A percentile compares a stretch with the other conserved stretches of the same genome.
phyloP scores from a whole-genome alignment of 2,888 invertebrate genomes.

The Doris montereyensis region DNA sequence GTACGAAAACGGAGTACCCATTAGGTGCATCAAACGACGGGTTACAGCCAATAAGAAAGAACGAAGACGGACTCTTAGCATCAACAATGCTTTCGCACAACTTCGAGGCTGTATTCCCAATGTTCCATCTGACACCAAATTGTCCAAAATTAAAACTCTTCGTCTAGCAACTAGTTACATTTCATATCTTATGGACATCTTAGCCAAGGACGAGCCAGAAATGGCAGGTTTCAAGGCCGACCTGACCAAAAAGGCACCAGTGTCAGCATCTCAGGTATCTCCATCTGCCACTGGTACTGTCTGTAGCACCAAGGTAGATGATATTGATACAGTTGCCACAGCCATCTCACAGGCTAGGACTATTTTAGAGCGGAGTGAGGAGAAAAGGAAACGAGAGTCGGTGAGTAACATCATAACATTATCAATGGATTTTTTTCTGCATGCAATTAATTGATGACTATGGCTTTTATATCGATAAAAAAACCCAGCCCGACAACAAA shows the following conservation, averaged over 20 bases:
- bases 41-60: slow-evolving; percentile 95
- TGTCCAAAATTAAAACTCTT: slow-evolving; percentile 95
- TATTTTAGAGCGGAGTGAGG: slow-evolving; percentile 29
- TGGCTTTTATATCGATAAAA: too few relatives aligned
- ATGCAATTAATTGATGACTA: too few relatives aligned
- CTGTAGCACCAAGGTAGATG: slow-evolving; percentile 22
- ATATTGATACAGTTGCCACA: slow-evolving; percentile 15
- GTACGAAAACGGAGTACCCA: slow-evolving; percentile 54
- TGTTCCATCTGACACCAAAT: slow-evolving; percentile 94
- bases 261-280: background rate
- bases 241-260: slow-evolving; percentile 75
- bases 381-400: slow-evolving; percentile 44
- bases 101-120: slow-evolving; percentile 95
- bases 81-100: slow-evolving; percentile 95
- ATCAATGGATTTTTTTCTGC: too few relatives aligned
- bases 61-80: slow-evolving; percentile 90
- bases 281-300: too few relatives aligned
- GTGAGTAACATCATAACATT: too few relatives aligned
- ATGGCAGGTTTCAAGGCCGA: slow-evolving; percentile 88
- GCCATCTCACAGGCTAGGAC: slow-evolving; percentile 14
- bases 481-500: too few relatives aligned
- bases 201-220: slow-evolving; percentile 86
- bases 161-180: slow-evolving; percentile 82
- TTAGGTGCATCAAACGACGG: slow-evolving; percentile 60
- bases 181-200: slow-evolving; percentile 89